Conservation (phyloP, 2,113 vertebrate genomes). For the Tyto alba region DNA sequence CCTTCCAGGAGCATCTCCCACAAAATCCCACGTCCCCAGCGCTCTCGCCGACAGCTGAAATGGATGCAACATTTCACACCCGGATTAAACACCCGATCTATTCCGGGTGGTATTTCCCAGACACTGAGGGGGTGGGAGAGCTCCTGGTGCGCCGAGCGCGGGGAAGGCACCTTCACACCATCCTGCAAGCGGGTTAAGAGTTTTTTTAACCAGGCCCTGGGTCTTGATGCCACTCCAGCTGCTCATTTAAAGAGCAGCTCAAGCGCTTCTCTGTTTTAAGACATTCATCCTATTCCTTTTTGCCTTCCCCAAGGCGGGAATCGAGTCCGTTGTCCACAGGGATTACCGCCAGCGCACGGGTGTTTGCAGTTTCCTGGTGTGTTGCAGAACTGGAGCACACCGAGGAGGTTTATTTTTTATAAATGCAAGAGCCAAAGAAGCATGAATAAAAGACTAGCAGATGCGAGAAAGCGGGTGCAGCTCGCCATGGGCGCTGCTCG, state of each 20-base stretch:
- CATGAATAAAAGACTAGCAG: conserved; percentile 1
- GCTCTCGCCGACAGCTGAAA: background rate
- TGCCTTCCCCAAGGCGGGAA: background rate
- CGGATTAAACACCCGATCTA: background rate
- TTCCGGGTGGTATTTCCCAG: background rate
- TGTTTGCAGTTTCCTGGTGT: background rate
- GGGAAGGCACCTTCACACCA: background rate
- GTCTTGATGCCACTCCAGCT: background rate
- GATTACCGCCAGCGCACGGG: background rate
- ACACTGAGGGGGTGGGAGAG: background rate
- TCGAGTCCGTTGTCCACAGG: accelerated
- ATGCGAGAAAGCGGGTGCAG: background rate
- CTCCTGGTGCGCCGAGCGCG: accelerated
- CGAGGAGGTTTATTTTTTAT: background rate
- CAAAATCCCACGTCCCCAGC: accelerated
- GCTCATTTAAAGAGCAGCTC: background rate
- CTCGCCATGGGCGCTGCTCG: background rate
- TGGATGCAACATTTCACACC: background rate
- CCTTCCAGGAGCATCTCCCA: background rate
- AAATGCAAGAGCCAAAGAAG: background rate
- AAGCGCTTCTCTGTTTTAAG: background rate
- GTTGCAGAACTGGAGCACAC: background rate
- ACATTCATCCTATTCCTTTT: background rate
- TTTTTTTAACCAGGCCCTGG: background rate
- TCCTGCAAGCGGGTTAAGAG: background rate